These are phyloP conservation scores for Phengaris alcon DNA, from an alignment of 2,888 invertebrate genomes.

Conservation along the genomic window DNA sequence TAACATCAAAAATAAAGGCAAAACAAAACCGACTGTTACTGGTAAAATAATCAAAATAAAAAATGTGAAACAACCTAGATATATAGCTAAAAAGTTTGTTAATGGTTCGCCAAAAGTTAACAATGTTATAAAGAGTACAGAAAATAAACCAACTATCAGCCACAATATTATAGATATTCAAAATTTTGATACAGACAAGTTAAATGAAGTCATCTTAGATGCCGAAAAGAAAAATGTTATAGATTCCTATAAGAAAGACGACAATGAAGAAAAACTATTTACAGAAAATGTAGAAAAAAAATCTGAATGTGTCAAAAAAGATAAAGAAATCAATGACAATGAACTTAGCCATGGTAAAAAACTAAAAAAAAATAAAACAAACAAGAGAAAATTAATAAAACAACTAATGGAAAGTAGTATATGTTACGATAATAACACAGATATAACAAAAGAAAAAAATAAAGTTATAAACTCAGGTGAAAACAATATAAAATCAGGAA, in stretches of 20 bases:
- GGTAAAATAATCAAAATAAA: slow-evolving; percentile 16
- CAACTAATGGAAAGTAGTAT: background rate
- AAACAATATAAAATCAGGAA: background rate
- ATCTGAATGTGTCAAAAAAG: slow-evolving; percentile 28
- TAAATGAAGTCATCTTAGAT: slow-evolving; percentile 54
- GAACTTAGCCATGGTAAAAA: slow-evolving; percentile 24
- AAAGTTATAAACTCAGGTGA: slow-evolving; percentile 21
- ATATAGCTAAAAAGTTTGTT: slow-evolving; percentile 26
- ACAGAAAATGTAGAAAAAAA: slow-evolving; percentile 32
- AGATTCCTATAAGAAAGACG: slow-evolving; percentile 47
- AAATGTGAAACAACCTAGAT: slow-evolving; percentile 18
- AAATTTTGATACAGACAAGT: slow-evolving; percentile 48
- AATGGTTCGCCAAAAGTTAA: slow-evolving; percentile 36
- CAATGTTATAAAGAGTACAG: slow-evolving; percentile 34
- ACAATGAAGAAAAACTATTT: slow-evolving; percentile 35
- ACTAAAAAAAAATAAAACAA: slow-evolving; percentile 33
- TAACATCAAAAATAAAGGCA: slow-evolving; percentile 31
- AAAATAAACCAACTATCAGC: slow-evolving; percentile 34
- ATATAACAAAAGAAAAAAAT: slow-evolving; percentile 23
- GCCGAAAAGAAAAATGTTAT: slow-evolving; percentile 56
- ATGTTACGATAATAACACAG: background rate
- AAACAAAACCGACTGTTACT: slow-evolving; percentile 31
- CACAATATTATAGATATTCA: slow-evolving; percentile 39
- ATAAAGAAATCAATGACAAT: slow-evolving; percentile 35
- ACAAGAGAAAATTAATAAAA: slow-evolving; percentile 6